A percentile compares a stretch with the other conserved stretches of the same genome.
Evolutionary conservation across 2,888 invertebrate genomes (phyloP).

Genomic region (Campaea margaritaria): DNA sequence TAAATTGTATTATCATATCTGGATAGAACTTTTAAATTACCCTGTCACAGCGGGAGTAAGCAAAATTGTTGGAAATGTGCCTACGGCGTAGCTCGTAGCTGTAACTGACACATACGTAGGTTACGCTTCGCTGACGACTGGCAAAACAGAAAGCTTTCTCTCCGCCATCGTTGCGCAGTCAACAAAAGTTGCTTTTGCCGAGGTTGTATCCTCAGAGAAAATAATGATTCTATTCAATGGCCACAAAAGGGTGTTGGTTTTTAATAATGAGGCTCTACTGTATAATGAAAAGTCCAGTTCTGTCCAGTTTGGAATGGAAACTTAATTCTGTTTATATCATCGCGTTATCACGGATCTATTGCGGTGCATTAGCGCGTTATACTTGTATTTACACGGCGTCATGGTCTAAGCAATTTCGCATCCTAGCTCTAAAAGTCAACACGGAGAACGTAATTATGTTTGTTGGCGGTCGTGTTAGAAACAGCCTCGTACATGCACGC

Average conservation of each 20-base stretch:
- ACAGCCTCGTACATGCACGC: constrained; percentile 51
- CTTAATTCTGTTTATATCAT: constrained; percentile 2
- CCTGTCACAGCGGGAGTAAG: not conserved
- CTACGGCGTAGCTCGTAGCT: constrained; percentile 41
- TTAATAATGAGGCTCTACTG: no score
- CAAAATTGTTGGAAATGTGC: constrained; percentile 13
- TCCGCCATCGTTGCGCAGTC: constrained; percentile 9
- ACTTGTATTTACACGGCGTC: constrained; percentile 30
- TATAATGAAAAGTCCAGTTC: no score
- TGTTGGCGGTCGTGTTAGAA: constrained; percentile 49
- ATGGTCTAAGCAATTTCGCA: constrained; percentile 49
- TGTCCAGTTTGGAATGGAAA: no score
- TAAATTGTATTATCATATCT: not conserved
- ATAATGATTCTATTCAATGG: not conserved
- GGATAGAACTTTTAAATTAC: not conserved
- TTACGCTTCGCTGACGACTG: constrained; percentile 18
- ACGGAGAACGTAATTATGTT: constrained; percentile 60
- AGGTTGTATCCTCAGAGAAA: not conserved
- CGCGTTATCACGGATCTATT: constrained; percentile 27
- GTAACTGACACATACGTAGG: constrained; percentile 22
- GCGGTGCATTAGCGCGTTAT: constrained; percentile 1
- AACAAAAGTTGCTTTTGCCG: constrained; percentile 3
- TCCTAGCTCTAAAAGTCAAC: constrained; percentile 52
- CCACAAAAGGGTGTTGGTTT: not conserved
- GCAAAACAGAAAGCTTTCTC: constrained; percentile 23